Evolutionary conservation across 2,113 vertebrate genomes (phyloP), one percentile per base, ranked within the genome.

Genomic region (Motacilla tschutschensis): DNA sequence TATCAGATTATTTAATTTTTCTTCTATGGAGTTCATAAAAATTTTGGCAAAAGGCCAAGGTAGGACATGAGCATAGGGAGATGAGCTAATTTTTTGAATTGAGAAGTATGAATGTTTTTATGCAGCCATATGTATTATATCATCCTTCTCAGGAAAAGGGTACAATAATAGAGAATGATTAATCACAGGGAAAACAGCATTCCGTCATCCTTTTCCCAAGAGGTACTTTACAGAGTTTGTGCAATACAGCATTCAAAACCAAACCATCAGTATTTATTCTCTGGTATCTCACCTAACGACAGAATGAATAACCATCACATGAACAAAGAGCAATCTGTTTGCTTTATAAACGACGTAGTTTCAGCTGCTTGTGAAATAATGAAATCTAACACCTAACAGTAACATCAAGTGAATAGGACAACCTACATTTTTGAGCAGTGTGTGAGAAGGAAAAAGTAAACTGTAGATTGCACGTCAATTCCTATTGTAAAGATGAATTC

Each of bases 251-350:
- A 69, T 70, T 88, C 70, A 86, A 79, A 89, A 31, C 47, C 41
- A 44, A 80, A 66, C 22, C 31, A 46, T 21, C 35, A 29, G 33
- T 84, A 44, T 91, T 88, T 86, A 72, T 92, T 90, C 92, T 82
- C 53, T 41, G 48, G 19, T 54, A 21, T 63, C 51, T 92, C 59
- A 84, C 60, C 75, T 92, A 80, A 66, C 0, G 10, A 63, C 41
- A 84, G 72, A 77, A 77, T 91, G 88, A 92, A 87, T 93, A 92
- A 77, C 44, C 48, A 31, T 71, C 72, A 44, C 44, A 84, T 14
- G 81, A 88, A 86, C 71, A 84, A 91, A 88, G 71, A 90, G 9
- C 41, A 73, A 84, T 77, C 71, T 92, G 55, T 91, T 93, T 92
- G 71, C 63, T 91, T 91, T 91, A 55, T 53, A 79, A 87, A 41